Evolutionary conservation across 1,140 invertebrate genomes (phyloP).

Genomic region (Maniola jurtina): DNA sequence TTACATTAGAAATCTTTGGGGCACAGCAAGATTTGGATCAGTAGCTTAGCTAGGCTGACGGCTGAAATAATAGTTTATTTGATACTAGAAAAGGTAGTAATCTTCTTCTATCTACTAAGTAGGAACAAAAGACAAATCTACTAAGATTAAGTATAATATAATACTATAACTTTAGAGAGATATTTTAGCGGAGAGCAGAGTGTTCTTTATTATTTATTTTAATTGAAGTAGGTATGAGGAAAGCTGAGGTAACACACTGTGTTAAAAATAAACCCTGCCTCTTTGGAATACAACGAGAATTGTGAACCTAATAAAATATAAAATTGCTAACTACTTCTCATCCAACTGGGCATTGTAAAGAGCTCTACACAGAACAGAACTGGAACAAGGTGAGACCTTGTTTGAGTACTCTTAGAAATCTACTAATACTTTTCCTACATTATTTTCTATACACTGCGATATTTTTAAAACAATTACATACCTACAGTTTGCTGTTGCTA

Average conservation of each 20-base stretch:
- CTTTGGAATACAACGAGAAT: background rate
- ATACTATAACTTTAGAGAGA: too few species aligned
- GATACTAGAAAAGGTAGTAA: too few species aligned
- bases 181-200: too few species aligned
- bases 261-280: background rate
- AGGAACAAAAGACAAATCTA: too few species aligned
- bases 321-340: constrained; percentile 21
- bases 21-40: too few species aligned
- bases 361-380: constrained; percentile 30
- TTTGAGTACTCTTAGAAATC: constrained; percentile 25
- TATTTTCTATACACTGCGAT: constrained; percentile 3
- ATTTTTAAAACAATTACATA: background rate
- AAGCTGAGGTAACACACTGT: background rate
- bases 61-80: too few species aligned
- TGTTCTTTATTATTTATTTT: background rate
- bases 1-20: too few species aligned
- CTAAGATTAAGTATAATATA: too few species aligned
- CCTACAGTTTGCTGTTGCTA: too few species aligned
- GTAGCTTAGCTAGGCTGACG: too few species aligned
- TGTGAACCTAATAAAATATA: constrained; percentile 23
- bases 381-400: constrained; percentile 33
- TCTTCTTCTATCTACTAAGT: too few species aligned
- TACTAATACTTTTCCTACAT: constrained; percentile 26
- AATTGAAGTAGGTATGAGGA: background rate
- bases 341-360: constrained; percentile 29